These are phyloP conservation scores for Eupithecia tripunctaria DNA, from an alignment of 2,888 invertebrate genomes.

Conservation along the genomic window DNA sequence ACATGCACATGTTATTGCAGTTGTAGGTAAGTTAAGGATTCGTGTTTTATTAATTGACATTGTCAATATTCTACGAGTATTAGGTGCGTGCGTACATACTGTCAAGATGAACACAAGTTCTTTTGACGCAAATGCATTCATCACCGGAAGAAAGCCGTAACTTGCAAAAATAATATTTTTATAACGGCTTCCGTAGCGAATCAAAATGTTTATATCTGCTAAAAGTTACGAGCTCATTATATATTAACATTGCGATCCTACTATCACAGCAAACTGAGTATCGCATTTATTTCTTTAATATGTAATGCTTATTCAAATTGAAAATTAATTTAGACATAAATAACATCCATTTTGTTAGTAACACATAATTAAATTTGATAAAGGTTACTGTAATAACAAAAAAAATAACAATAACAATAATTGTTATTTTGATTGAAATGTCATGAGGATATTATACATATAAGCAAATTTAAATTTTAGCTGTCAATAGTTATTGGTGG, in stretches of 20 bases:
- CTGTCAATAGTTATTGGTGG: too few relatives aligned
- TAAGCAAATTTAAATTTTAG: too few relatives aligned
- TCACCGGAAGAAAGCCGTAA: conserved; percentile 64
- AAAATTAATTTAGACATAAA: too few relatives aligned
- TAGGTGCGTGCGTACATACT: neutral
- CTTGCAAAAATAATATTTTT: conserved; percentile 54
- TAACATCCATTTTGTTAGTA: too few relatives aligned
- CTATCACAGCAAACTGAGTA: neutral
- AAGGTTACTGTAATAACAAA: too few relatives aligned
- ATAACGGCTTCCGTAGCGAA: conserved; percentile 41
- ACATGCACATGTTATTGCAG: too few relatives aligned
- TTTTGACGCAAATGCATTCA: conserved; percentile 56
- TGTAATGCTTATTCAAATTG: too few relatives aligned
- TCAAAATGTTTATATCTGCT: conserved; percentile 35
- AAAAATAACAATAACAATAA: too few relatives aligned
- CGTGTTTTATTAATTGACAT: neutral
- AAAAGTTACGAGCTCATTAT: neutral
- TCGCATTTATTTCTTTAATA: neutral
- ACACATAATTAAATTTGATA: too few relatives aligned
- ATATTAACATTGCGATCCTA: neutral
- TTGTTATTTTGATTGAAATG: too few relatives aligned
- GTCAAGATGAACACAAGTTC: neutral
- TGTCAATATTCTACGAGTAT: neutral
- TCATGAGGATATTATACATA: too few relatives aligned
- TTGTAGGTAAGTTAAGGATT: too few relatives aligned